Conservation (phyloP, 1,140 invertebrate species). For the Calliopsis andreniformis region DNA sequence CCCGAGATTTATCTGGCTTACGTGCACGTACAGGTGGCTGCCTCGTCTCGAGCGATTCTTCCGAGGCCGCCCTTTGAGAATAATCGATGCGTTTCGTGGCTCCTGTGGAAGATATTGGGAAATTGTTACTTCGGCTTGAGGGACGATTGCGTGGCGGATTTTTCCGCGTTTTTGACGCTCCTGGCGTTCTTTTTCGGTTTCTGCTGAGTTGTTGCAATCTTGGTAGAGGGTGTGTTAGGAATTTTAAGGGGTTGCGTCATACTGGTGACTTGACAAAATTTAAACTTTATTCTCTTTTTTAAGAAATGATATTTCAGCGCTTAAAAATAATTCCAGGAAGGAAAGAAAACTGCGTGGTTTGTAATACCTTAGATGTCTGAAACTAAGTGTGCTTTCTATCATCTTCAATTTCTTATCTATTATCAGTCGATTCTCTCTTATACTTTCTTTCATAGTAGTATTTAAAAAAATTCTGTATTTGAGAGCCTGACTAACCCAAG, state of each 20-base stretch:
- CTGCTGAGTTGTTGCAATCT: background rate
- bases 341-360: too few relatives aligned
- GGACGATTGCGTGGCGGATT: slow-evolving; percentile 10
- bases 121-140: slow-evolving; percentile 30
- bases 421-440: too few relatives aligned
- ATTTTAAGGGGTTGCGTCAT: slow-evolving; percentile 2
- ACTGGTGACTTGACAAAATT: too few relatives aligned
- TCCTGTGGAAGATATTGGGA: slow-evolving; percentile 19
- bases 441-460: too few relatives aligned
- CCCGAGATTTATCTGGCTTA: slow-evolving; percentile 67
- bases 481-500: too few relatives aligned
- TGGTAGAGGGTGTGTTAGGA: background rate
- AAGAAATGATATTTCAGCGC: too few relatives aligned
- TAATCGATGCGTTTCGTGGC: slow-evolving; percentile 45
- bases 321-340: too few relatives aligned
- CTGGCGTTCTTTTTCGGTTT: background rate
- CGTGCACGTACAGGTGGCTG: slow-evolving; percentile 65
- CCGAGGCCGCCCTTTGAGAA: slow-evolving; percentile 32
- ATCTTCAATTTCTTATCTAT: too few relatives aligned
- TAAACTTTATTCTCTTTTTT: too few relatives aligned
- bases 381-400: too few relatives aligned
- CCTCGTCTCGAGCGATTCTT: slow-evolving; percentile 43
- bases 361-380: too few relatives aligned
- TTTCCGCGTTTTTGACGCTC: background rate
- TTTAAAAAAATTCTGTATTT: too few relatives aligned